Conservation (phyloP, 2,797 vertebrate species). For the Podarcis siculus region DNA sequence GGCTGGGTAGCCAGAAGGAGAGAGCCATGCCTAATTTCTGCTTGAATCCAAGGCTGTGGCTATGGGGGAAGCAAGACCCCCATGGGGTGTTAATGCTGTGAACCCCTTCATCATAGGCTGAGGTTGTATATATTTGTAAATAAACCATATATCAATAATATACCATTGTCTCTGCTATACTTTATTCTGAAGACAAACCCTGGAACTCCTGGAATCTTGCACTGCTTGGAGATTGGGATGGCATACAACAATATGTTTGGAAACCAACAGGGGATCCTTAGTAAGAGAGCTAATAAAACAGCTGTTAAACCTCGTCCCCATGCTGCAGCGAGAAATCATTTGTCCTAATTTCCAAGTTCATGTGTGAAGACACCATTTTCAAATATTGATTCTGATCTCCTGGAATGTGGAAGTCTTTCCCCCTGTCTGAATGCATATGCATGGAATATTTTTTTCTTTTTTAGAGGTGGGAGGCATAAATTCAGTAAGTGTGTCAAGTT, state of each 20-base stretch:
- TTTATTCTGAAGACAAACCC: too few species aligned
- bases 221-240: too few species aligned
- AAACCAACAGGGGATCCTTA: background rate
- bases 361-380: conserved; percentile 11
- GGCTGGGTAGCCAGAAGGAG: too few species aligned
- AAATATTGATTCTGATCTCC: background rate
- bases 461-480: background rate
- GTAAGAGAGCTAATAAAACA: conserved; percentile 3
- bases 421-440: background rate
- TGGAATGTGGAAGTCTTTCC: background rate
- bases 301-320: conserved; percentile 39
- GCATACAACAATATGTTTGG: background rate
- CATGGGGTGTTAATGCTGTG: too few species aligned
- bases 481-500: background rate
- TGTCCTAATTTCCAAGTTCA: conserved; percentile 46
- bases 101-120: too few species aligned
- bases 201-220: too few species aligned
- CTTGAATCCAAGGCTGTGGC: too few species aligned
- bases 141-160: too few species aligned
- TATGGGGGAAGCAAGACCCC: too few species aligned
- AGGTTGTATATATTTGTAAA: too few species aligned
- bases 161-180: too few species aligned
- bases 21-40: too few species aligned
- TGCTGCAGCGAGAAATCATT: conserved; percentile 49
- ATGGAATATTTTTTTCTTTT: background rate